Conservation (phyloP, 2,797 vertebrate genomes). For the Mormyrus proboscirostris region DNA sequence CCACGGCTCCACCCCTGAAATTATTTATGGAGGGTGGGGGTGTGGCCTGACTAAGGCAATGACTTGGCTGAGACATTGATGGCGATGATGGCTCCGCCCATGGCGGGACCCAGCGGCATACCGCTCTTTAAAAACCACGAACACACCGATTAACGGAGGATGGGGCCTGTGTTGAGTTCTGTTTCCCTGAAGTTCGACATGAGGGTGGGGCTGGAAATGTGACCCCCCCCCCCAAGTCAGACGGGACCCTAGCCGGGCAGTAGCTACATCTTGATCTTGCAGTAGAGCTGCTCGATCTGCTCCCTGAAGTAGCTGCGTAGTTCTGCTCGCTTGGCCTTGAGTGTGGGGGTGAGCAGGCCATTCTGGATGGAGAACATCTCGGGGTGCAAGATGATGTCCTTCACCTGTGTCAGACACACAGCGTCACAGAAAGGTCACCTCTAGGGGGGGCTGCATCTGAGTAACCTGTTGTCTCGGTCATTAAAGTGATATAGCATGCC, state of each 20-base stretch:
- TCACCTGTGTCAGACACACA: slow-evolving; percentile 62
- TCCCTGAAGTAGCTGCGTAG: slow-evolving; percentile 73
- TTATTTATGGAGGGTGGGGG: neutral
- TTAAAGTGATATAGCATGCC: neutral
- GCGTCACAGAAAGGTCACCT: neutral
- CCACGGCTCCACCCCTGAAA: neutral
- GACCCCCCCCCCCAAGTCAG: neutral
- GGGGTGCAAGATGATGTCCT: slow-evolving; percentile 70
- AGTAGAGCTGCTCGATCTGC: slow-evolving; percentile 83
- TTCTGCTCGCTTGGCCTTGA: slow-evolving; percentile 86
- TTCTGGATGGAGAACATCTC: slow-evolving; percentile 90
- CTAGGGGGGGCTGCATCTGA: neutral
- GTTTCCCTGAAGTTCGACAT: slow-evolving; percentile 10
- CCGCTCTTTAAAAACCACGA: neutral
- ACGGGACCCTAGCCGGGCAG: neutral
- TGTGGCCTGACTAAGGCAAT: neutral
- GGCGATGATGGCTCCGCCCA: neutral
- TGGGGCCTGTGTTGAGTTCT: neutral
- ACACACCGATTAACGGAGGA: neutral
- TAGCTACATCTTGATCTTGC: slow-evolving; percentile 77
- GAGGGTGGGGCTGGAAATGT: neutral
- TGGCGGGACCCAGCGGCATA: neutral
- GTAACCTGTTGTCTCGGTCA: neutral
- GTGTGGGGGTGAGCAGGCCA: slow-evolving; percentile 86
- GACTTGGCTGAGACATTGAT: neutral